Conservation (phyloP, 2,888 invertebrate genomes). For the Clitarchus hookeri region DNA sequence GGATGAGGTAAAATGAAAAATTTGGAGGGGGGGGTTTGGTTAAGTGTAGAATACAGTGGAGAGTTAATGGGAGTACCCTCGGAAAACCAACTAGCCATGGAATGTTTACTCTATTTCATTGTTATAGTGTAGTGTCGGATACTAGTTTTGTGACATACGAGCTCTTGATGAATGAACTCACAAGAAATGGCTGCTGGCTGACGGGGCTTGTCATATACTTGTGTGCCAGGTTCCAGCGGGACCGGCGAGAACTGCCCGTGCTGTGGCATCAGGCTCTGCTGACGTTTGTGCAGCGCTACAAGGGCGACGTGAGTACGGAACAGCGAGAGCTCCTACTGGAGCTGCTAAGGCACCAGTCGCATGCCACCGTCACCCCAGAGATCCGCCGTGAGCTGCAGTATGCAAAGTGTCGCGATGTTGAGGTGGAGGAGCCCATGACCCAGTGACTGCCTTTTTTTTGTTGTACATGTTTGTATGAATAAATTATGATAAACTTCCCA, state of each 20-base stretch:
- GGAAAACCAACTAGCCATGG: too few species aligned
- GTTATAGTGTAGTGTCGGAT: too few species aligned
- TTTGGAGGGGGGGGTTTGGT: too few species aligned
- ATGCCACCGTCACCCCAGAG: constrained; percentile 77
- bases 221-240: constrained; percentile 75
- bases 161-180: too few species aligned
- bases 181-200: neutral
- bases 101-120: too few species aligned
- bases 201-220: neutral
- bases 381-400: constrained; percentile 84
- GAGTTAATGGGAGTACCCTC: too few species aligned
- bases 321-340: constrained; percentile 86
- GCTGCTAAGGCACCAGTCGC: constrained; percentile 74
- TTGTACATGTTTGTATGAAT: too few species aligned
- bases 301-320: constrained; percentile 90
- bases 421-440: constrained; percentile 54
- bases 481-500: too few species aligned
- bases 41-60: too few species aligned
- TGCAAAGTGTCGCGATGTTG: constrained; percentile 78
- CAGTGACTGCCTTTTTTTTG: neutral
- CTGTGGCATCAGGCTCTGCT: constrained; percentile 96
- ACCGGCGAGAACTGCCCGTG: constrained; percentile 85
- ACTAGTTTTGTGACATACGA: too few species aligned
- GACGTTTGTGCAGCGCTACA: constrained; percentile 94
- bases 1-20: too few species aligned